These are phyloP conservation scores for Siniperca chuatsi DNA, from an alignment of 2,113 vertebrate species.

Conservation along the genomic window DNA sequence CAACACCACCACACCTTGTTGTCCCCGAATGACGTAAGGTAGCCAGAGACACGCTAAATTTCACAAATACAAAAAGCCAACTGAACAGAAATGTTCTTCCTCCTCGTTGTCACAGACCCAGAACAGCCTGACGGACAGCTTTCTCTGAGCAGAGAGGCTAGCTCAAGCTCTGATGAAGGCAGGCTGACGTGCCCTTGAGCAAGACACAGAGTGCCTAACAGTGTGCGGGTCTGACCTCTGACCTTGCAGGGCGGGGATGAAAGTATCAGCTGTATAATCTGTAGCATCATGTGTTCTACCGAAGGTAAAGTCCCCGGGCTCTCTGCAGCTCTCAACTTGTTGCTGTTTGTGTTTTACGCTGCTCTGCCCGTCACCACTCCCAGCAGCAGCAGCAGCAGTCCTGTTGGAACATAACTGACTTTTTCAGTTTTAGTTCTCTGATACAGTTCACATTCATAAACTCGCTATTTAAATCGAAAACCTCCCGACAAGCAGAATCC, in stretches of 20 bases:
- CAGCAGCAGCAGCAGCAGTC: neutral
- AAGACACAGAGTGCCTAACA: neutral
- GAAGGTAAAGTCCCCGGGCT: neutral
- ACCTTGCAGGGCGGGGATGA: neutral
- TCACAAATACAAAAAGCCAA: neutral
- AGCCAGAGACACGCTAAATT: neutral
- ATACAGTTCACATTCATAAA: neutral
- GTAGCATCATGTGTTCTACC: neutral
- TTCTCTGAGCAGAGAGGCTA: neutral
- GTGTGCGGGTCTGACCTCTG: neutral
- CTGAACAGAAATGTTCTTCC: neutral
- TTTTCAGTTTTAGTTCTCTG: neutral
- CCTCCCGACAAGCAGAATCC: neutral
- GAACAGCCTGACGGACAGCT: neutral
- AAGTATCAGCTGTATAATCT: neutral
- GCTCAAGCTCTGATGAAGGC: neutral
- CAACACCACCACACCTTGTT: conserved; percentile 16
- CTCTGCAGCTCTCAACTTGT: conserved; percentile 46
- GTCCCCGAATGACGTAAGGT: neutral
- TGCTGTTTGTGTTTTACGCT: neutral
- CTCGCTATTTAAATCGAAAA: neutral
- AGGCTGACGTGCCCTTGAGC: neutral
- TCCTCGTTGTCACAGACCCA: neutral
- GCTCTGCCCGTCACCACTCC: conserved; percentile 13
- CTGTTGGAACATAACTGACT: neutral